phyloP scores from a whole-genome alignment of 2,113 vertebrate species.

The Oplegnathus fasciatus region DNA sequence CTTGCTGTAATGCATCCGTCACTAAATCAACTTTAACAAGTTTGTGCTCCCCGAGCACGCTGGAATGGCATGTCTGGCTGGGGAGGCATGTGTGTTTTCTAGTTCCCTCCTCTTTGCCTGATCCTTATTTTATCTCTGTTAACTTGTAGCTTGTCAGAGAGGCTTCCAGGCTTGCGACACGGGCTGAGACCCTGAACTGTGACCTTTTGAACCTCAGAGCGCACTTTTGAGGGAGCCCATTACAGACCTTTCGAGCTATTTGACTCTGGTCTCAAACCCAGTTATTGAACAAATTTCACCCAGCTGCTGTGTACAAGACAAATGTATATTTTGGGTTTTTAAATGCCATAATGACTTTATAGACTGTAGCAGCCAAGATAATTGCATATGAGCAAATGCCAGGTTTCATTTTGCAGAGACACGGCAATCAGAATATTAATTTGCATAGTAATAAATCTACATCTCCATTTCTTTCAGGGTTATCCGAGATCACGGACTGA shows the following conservation, averaged over 20 bases:
- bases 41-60: slow-evolving; percentile 23
- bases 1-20: slow-evolving; percentile 45
- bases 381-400: slow-evolving; percentile 17
- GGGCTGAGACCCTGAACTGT: neutral
- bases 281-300: neutral
- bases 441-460: slow-evolving; percentile 31
- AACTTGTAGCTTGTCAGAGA: slow-evolving; percentile 32
- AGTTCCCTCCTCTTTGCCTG: neutral
- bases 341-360: slow-evolving; percentile 10
- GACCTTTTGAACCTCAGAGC: slow-evolving; percentile 7
- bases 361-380: slow-evolving; percentile 16
- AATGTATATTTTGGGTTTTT: neutral
- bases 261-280: neutral
- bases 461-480: slow-evolving; percentile 87
- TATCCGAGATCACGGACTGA: slow-evolving; percentile 96
- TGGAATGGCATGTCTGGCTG: slow-evolving; percentile 59
- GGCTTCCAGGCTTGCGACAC: slow-evolving; percentile 15
- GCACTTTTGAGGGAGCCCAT: neutral
- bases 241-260: neutral
- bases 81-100: slow-evolving; percentile 38
- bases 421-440: slow-evolving; percentile 13
- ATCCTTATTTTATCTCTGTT: slow-evolving; percentile 24
- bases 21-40: slow-evolving; percentile 67
- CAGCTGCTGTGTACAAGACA: neutral
- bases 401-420: slow-evolving; percentile 22